Conservation (phyloP, 2,113 vertebrate species). For the Lontra canadensis region DNA sequence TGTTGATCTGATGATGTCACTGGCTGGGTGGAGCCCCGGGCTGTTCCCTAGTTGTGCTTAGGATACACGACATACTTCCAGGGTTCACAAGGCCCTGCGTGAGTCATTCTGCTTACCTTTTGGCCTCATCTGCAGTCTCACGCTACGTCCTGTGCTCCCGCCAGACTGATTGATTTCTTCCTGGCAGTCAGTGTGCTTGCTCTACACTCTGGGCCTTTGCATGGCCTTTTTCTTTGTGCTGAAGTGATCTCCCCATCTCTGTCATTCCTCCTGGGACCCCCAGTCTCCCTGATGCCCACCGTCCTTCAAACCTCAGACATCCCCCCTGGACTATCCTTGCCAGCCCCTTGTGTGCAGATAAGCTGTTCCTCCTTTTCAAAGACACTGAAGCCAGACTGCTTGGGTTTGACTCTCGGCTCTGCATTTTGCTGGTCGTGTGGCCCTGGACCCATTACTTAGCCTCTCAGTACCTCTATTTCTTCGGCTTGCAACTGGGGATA, state of each 20-base stretch:
- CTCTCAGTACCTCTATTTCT: not conserved
- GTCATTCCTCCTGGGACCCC: not conserved
- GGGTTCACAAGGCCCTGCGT: not conserved
- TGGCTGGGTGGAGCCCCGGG: not conserved
- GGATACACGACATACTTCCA: not conserved
- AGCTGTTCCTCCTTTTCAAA: not conserved
- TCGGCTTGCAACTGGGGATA: not conserved
- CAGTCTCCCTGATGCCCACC: not conserved
- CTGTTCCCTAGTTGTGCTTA: not conserved
- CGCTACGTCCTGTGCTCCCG: no score
- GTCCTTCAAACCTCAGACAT: not conserved
- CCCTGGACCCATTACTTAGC: no score
- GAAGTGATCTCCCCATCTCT: not conserved
- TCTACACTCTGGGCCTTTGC: not conserved
- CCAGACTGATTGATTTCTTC: not conserved
- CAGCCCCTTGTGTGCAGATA: not conserved
- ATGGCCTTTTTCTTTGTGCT: not conserved
- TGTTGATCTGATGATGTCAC: not conserved
- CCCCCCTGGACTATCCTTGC: accelerated
- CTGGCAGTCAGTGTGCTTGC: not conserved
- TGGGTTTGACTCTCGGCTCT: not conserved
- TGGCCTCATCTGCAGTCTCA: not conserved
- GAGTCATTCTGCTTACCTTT: not conserved
- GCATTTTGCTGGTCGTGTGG: not conserved
- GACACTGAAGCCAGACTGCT: not conserved